Evolutionary conservation across 53 echinoderm and acorn worm species (phyloP), one percentile per base, ranked within the genome.

Genomic region (Holothuria scabra): DNA sequence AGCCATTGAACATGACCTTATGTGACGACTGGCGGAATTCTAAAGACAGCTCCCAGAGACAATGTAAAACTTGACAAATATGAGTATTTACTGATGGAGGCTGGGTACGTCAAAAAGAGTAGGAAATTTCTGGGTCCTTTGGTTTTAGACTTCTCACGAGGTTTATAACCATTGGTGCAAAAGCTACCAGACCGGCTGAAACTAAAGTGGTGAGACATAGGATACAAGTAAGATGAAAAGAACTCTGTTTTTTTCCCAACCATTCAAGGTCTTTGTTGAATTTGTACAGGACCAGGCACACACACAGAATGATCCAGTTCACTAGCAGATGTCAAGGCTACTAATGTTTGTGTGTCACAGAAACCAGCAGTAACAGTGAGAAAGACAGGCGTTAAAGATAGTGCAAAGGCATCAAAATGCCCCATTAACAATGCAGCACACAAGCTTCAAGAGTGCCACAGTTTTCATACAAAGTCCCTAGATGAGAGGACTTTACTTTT

Each of bases 271-370:
- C 8, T 91, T 91, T 64, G 86, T 83, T 33, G 55, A 83, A 25
- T 91, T 91, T 84, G 87, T 91, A 23, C 91, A 86, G 34, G 57
- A 83, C 26, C 91, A 90, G 32, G 91, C 84, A 11, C 62, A 76
- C 23, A 65, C 87, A 65, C 87, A 86, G 37, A 90, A 87, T 41
- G 87, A 90, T 52, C 84, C 87, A 87, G 91, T 70, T 79, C 56
- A 60, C 56, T 84, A 37, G 12, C 80, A 22, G 84, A 79, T 26
- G 46, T 20, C 82, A 89, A 80, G 41, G 29, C 84, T 29, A 21
- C 49, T 16, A 70, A 72, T 24, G 46, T 60, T 60, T 72, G 62
- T 30, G 25, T 75, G 35, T 58, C 68, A 35, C 67, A 67, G 56
- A 83, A 83, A 76, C 1, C 55, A 63, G 65, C 70, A 34, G 79